phyloP scores from a whole-genome alignment of 1,140 invertebrate genomes.

The Megathymus violae region DNA sequence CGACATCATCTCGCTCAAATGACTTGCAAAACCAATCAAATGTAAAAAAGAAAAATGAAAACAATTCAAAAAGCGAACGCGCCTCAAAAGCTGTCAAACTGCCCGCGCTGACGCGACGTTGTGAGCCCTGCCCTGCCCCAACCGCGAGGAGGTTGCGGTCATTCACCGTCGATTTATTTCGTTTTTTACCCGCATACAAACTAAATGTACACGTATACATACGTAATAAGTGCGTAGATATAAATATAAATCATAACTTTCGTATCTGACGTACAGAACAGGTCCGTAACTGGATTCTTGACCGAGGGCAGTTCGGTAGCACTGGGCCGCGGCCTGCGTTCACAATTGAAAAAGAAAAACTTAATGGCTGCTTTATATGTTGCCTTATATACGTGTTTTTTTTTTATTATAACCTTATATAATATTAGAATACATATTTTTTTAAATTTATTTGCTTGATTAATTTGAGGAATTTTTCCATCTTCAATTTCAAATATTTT shows the following conservation, averaged over 20 bases:
- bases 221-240: conserved; percentile 69
- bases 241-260: conserved; percentile 70
- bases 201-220: conserved; percentile 67
- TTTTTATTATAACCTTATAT: conserved; percentile 29
- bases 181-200: conserved; percentile 77
- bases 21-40: conserved; percentile 51
- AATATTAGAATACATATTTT: too few species aligned
- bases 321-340: conserved; percentile 45
- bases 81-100: conserved; percentile 75
- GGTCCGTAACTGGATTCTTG: conserved; percentile 67
- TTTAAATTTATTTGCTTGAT: conserved; percentile 11
- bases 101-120: conserved; percentile 54
- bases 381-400: conserved; percentile 12
- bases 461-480: conserved; percentile 3
- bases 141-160: conserved; percentile 59
- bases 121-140: conserved; percentile 75
- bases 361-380: conserved; percentile 25
- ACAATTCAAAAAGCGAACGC: conserved; percentile 75
- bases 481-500: too few species aligned
- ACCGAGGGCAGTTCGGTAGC: conserved; percentile 49
- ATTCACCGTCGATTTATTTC: conserved; percentile 71
- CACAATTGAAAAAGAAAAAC: conserved; percentile 33
- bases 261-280: conserved; percentile 65
- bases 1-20: conserved; percentile 28
- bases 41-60: conserved; percentile 43